Base-by-base conservation (phyloP, 2,888 invertebrate species). In the Galeruca laticollis region DNA sequence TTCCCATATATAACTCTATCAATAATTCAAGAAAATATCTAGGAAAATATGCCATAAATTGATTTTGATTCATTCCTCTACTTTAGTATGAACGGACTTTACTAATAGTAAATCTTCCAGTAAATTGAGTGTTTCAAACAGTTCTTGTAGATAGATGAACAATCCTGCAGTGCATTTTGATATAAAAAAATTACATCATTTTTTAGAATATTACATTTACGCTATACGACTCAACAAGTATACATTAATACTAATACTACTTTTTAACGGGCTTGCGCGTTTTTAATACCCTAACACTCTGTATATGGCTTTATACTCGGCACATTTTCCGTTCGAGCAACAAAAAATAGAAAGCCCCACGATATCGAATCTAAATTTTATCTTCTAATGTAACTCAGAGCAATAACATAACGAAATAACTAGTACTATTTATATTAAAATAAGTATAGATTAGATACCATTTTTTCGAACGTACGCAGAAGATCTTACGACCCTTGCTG, bases 381-480 rank as follows among this genome's bases (percentile, higher is more conserved):
- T 85, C 85, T 85, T 85, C 84, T 84, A 82, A 84, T 80, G 86
- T 84, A 86, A 86, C 86, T 81, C 80, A 86, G 84, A 86, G 86
- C 86, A 86, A 86, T 86, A 86, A 85, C 76, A 77, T 81, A 85
- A 82, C 83, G 84, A 84, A 83, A 84, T 84, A 84, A 84, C 80
- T 83, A 82, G 80, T 82, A 78, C 77, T 80, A 77, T 79, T 82
- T 79, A 81, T 80, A 80, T 79, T 77, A 78, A 73, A 71, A 72
- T 77, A 79, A 81, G 79, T 70, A 74, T 81, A 81, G 81, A 79
- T 18, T 33, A 68, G 80, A 80, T 78, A 78, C 70, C 73, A 26
- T 26, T 70, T 71, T 71, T 74, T 71, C 71, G 70, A 64, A 60
- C 75, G 76, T 82, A 82, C 80, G 79, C 82, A 84, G 82, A 76